Percentiles rank a stretch among this genome's conserved stretches.
These are phyloP conservation scores for Perizoma flavofasciatum DNA, from an alignment of 2,888 invertebrate species.

Conservation along the genomic window DNA sequence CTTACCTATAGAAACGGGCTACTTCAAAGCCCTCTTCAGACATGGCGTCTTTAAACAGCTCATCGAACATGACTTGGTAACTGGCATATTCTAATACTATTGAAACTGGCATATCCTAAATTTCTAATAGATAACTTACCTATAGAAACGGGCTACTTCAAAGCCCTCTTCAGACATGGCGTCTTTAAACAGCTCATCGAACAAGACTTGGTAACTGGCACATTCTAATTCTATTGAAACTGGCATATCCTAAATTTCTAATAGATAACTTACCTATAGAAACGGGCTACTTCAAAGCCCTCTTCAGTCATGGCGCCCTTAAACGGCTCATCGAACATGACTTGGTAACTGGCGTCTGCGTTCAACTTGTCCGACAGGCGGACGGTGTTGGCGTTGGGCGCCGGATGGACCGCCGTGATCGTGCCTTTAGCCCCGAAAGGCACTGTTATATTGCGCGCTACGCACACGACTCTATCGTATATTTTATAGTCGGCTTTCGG, in stretches of 20 bases:
- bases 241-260: too few species aligned
- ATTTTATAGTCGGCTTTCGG: conserved; percentile 85
- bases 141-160: conserved; percentile 57
- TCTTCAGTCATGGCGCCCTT: conserved; percentile 61
- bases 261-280: conserved; percentile 60
- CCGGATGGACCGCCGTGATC: conserved; percentile 86
- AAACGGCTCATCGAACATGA: conserved; percentile 56
- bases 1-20: too few species aligned
- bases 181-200: conserved; percentile 46
- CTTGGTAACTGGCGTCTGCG: conserved; percentile 87
- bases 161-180: conserved; percentile 62
- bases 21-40: too few species aligned
- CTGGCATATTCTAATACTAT: too few species aligned
- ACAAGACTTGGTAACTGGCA: conserved; percentile 86
- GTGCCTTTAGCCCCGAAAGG: conserved; percentile 94
- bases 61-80: too few species aligned
- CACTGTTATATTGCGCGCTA: conserved; percentile 88
- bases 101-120: too few species aligned
- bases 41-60: too few species aligned
- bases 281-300: conserved; percentile 43
- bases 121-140: conserved; percentile 51
- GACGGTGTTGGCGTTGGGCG: conserved; percentile 67
- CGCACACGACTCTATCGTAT: conserved; percentile 93
- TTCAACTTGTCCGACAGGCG: conserved; percentile 79
- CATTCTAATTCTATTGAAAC: too few species aligned